Evolutionary conservation across 92 coral and sea anemone genomes (phyloP), one percentile per base, ranked within the genome.

Genomic region (Palythoa heliodiscus): DNA sequence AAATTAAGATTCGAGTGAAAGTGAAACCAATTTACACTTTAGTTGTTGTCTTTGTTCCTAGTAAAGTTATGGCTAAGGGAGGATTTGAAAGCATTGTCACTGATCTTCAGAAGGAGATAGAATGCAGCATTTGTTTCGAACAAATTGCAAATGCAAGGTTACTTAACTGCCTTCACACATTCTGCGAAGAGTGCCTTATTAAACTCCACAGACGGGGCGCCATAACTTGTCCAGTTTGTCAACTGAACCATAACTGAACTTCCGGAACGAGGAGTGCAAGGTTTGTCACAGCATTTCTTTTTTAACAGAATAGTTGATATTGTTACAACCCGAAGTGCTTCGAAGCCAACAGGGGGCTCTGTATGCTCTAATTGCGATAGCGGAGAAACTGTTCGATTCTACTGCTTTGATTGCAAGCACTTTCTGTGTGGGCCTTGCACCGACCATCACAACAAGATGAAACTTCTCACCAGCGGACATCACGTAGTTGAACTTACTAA

Each of bases 321-420:
- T 48, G 60, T 74, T 23, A 74, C 4, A 19, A 53, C 78, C 37
- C 14, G 48, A 48, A 50, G 38, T 35, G 78, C 16, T 4, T 74
- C 39, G 54, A 16, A 67, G 35, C 29, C 78, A 48, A 12, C 82
- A 54, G 70, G 69, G 11, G 52, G 52, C 55, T 77, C 69, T 4
- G 15, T 57, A 17, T 77, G 82, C 50, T 29, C 52, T 37, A 77
- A 77, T 48, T 77, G 82, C 43, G 70, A 77, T 5, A n/a, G 50
- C 25, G 82, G 29, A n/a, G 23, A 77, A 14, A 20, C 39, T 14
- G 70, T 77, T 39, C 54, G 39, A 38, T 77, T 55, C 23, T 77
- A 77, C 69, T 77, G 82, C 70, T 57, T 55, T 16, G 82, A 77
- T 39, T 77, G 82, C 25, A 77, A 77, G 69, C 82, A 77, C 82